Conservation (phyloP, 2,888 invertebrate species). For the Aphrophora alni region DNA sequence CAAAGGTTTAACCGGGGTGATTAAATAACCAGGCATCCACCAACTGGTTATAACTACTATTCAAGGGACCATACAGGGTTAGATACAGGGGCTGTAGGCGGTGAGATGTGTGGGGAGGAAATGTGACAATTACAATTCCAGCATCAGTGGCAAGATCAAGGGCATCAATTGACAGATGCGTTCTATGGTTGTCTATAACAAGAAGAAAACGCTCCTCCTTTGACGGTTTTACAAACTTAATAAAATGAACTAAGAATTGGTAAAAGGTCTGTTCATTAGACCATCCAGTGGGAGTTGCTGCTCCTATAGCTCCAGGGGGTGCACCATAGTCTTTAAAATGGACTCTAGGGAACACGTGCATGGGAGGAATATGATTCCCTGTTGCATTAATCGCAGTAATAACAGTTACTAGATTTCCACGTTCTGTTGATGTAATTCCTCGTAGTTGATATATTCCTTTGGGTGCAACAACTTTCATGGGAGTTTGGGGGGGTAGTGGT, state of each 20-base stretch:
- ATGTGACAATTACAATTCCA: slow-evolving; percentile 7
- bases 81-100: slow-evolving; percentile 12
- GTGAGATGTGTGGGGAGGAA: no score
- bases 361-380: slow-evolving; percentile 53
- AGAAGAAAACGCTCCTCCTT: slow-evolving; percentile 2
- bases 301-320: slow-evolving; percentile 54
- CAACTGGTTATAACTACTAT: no score
- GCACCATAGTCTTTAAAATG: slow-evolving; percentile 53
- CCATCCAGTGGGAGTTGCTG: slow-evolving; percentile 55
- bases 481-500: background rate
- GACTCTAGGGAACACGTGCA: slow-evolving; percentile 54
- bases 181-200: slow-evolving; percentile 12
- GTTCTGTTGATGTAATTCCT: slow-evolving; percentile 54
- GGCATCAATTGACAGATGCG: background rate
- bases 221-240: slow-evolving; percentile 34
- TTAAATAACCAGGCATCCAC: no score
- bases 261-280: slow-evolving; percentile 55
- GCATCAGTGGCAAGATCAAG: background rate
- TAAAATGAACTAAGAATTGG: slow-evolving; percentile 55
- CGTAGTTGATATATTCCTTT: slow-evolving; percentile 46
- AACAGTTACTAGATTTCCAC: slow-evolving; percentile 54
- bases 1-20: no score
- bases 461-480: background rate
- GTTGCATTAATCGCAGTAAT: slow-evolving; percentile 53
- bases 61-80: background rate